Evolutionary conservation across 2,113 vertebrate genomes (phyloP).

Genomic region (Jaculus jaculus): DNA sequence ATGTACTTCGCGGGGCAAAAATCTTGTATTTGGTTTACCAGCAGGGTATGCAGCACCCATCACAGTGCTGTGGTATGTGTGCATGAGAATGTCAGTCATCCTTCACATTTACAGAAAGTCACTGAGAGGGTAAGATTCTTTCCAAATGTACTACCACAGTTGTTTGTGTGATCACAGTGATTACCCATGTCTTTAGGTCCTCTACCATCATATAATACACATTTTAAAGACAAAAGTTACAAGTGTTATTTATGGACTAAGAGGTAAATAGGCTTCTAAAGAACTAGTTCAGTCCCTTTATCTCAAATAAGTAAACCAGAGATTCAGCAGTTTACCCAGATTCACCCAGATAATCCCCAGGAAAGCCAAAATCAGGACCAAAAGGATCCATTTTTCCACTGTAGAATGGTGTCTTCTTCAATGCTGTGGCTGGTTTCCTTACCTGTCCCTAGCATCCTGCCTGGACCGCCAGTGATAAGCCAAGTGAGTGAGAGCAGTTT

Average conservation of each 20-base stretch:
- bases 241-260: neutral
- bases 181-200: neutral
- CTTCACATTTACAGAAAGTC: neutral
- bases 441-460: neutral
- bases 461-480: neutral
- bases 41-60: neutral
- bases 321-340: neutral
- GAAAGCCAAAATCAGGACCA: neutral
- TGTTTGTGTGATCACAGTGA: neutral
- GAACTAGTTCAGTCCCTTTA: neutral
- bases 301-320: neutral
- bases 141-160: neutral
- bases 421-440: neutral
- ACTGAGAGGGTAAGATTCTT: neutral
- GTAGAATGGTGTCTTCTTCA: neutral
- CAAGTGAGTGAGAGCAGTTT: neutral
- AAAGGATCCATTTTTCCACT: neutral
- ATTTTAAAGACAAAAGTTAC: slow-evolving; percentile 30
- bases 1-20: neutral
- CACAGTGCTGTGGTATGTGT: neutral
- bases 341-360: neutral
- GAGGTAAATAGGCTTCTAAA: neutral
- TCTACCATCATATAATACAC: neutral
- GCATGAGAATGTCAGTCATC: too few relatives aligned
- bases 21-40: neutral